A percentile compares a stretch with the other conserved stretches of the same genome.
These are phyloP conservation scores for Chymomyza fuscimana DNA, from an alignment of 2,888 invertebrate species.

Conservation along the genomic window DNA sequence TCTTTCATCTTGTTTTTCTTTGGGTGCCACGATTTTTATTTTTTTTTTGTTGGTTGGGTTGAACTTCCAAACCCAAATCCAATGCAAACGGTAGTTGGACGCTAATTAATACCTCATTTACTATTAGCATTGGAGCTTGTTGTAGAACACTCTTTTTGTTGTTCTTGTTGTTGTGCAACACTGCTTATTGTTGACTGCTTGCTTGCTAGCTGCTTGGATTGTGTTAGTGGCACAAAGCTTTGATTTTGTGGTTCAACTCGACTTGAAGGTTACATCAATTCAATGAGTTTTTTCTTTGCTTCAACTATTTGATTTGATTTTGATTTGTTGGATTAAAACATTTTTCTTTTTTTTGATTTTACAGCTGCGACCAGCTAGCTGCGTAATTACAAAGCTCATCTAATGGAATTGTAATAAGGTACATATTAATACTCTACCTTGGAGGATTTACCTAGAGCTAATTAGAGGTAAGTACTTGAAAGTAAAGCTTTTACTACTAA, in stretches of 20 bases:
- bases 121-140: constrained; percentile 16
- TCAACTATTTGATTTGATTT: constrained; percentile 36
- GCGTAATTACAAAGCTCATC: not conserved
- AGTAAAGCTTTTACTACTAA: not conserved
- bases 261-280: constrained; percentile 17
- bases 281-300: constrained; percentile 23
- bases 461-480: not conserved
- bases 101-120: constrained; percentile 73
- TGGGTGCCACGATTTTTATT: not conserved
- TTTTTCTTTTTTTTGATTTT: constrained; percentile 7
- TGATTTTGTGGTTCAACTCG: constrained; percentile 7
- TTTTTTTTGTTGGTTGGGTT: not conserved
- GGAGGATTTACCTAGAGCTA: not conserved
- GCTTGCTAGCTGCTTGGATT: not conserved
- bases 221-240: not conserved
- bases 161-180: not conserved
- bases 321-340: constrained; percentile 32
- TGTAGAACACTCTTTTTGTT: not conserved
- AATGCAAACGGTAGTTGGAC: constrained; percentile 52
- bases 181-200: not conserved
- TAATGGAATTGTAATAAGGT: not conserved
- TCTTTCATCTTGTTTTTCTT: constrained; percentile 11
- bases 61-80: not conserved
- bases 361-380: not conserved
- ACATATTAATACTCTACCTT: not conserved